phyloP scores from a whole-genome alignment of 2,113 vertebrate species.

The Stercorarius parasiticus region DNA sequence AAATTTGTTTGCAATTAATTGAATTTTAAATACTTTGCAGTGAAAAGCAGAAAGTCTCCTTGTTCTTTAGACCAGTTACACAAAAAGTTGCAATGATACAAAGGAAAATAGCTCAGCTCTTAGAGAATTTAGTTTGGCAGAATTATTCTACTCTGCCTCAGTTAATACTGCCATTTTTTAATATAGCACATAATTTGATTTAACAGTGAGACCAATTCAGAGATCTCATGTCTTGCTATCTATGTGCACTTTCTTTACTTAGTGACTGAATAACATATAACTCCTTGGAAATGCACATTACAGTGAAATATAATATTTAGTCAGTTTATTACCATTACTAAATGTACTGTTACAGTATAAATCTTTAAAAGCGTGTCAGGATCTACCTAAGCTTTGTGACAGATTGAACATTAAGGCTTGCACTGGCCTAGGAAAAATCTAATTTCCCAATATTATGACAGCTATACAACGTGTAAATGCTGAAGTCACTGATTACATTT shows the following conservation, averaged over 20 bases:
- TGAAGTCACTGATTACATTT: slow-evolving; percentile 48
- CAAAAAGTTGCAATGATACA: neutral
- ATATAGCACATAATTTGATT: slow-evolving; percentile 1
- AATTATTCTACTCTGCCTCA: neutral
- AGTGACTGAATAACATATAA: neutral
- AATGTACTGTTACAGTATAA: slow-evolving; percentile 30
- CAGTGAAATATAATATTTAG: slow-evolving; percentile 22
- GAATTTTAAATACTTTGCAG: neutral
- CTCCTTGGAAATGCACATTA: neutral
- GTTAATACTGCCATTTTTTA: neutral
- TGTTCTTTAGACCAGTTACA: neutral
- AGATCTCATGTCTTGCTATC: neutral
- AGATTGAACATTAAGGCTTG: slow-evolving; percentile 27
- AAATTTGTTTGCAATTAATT: neutral
- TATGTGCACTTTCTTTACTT: neutral
- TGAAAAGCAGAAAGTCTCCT: neutral
- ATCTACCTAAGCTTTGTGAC: slow-evolving; percentile 37
- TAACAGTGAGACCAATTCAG: slow-evolving; percentile 16
- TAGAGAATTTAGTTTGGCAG: neutral
- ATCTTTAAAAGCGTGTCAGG: slow-evolving; percentile 21
- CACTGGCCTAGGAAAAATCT: slow-evolving; percentile 21
- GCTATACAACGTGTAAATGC: slow-evolving; percentile 8
- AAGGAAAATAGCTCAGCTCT: neutral
- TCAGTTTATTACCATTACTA: slow-evolving; percentile 33
- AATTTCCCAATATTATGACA: slow-evolving; percentile 44